Base-by-base conservation (phyloP, 2,888 invertebrate species). In the Aspidiotus rigidus region DNA sequence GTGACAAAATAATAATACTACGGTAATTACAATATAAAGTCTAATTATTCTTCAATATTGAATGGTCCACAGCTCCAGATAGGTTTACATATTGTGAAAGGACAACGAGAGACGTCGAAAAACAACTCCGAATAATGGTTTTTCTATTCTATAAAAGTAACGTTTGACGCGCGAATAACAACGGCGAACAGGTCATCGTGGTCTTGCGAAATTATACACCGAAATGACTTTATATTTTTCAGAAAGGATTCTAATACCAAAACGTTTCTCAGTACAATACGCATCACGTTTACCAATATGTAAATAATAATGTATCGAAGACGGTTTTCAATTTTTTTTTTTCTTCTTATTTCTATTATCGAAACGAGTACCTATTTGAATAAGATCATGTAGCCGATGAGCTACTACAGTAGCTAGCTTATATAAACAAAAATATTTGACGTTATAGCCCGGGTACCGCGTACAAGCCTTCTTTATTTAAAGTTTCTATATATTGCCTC, bases 381-480 rank as follows among this genome's bases (percentile, higher is more conserved):
- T 49, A 44, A 16, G 49, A 66, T 66, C 66, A 67, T 59, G 67
- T 56, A 67, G 67, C 60, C 67, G 60, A 67, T 67, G 67, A 67
- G 67, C 49, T 60, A 49, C 59, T 40, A 15, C 60, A 60, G 28
- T 28, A 28, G 28, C 28, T 28, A 28, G 1, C 28, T 28, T 60
- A 49, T 56, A 56, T 15, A 8, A 55, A 55, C 56, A 56, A 54
- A 62, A 39, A 49, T 28, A 55, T 64, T 28, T 28, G 28, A 67
- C 56, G 17, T 59, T 56, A 64, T 64, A 40, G 39, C 63, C 28
- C 28, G 44, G 39, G 49, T 49, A 63, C 55, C 41, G 64, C 55
- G 57, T 44, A 49, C 57, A 28, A 62, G 42, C 62, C 15, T 41
- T 41, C n/a, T 41, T 40, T 42, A 62, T n/a, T n/a, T 62, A 28